Evolutionary conservation across 2,888 invertebrate species (phyloP).

Genomic region (Aspidapion aeneum): DNA sequence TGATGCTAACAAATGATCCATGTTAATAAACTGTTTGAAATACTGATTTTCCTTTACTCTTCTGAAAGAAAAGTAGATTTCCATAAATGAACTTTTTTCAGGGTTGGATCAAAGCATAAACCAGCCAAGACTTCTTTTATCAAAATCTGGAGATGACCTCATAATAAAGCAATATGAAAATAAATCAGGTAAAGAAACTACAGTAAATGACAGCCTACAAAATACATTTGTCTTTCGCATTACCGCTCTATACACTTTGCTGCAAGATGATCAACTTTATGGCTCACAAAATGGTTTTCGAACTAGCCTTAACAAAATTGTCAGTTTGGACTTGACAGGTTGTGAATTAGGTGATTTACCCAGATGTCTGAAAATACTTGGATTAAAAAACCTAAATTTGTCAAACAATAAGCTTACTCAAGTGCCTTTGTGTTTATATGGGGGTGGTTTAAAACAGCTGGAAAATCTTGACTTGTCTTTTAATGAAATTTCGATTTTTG

Average conservation of each 20-base stretch:
- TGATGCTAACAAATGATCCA: too few species aligned
- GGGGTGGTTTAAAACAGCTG: slow-evolving; percentile 25
- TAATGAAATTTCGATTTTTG: slow-evolving; percentile 28
- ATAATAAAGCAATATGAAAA: background rate
- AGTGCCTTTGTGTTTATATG: slow-evolving; percentile 32
- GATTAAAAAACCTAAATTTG: slow-evolving; percentile 27
- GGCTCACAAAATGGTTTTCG: background rate
- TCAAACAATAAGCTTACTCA: slow-evolving; percentile 28
- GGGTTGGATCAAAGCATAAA: background rate
- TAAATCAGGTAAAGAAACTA: background rate
- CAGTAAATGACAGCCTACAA: background rate
- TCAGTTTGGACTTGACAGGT: slow-evolving; percentile 24
- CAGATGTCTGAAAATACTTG: slow-evolving; percentile 19
- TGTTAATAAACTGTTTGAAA: too few species aligned
- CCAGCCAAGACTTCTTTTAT: background rate
- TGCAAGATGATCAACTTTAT: slow-evolving; percentile 9
- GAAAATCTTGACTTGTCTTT: slow-evolving; percentile 30
- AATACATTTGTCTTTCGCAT: background rate
- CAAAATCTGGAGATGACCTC: background rate
- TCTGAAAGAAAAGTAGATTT: too few species aligned
- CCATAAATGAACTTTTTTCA: too few species aligned
- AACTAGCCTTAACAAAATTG: slow-evolving; percentile 18
- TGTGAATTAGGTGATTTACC: slow-evolving; percentile 28
- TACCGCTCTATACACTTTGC: slow-evolving; percentile 7
- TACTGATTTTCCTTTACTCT: too few species aligned